Percentiles rank a stretch among this genome's conserved stretches.
Conservation (phyloP, 2,888 invertebrate genomes). For the Meganola albula region DNA sequence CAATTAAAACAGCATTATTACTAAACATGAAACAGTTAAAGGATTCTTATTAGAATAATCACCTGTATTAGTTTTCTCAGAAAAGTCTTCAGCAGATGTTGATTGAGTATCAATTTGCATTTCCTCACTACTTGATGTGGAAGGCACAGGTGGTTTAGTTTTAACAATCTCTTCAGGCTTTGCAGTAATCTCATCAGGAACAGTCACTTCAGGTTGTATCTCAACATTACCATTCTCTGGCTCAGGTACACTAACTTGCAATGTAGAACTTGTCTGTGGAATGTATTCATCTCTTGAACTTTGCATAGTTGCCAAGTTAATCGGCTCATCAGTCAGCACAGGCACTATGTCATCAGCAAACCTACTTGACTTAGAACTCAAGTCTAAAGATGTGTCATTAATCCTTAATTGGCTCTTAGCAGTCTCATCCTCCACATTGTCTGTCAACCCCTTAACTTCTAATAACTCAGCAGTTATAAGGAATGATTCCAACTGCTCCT, state of each 20-base stretch:
- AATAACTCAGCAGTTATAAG: slow-evolving; percentile 86
- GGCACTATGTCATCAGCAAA: slow-evolving; percentile 47
- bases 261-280: slow-evolving; percentile 38
- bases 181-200: slow-evolving; percentile 23
- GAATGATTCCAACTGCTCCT: slow-evolving; percentile 87
- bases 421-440: slow-evolving; percentile 70
- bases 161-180: slow-evolving; percentile 35
- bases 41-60: no score
- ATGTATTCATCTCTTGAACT: slow-evolving; percentile 55
- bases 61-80: slow-evolving; percentile 61
- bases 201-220: slow-evolving; percentile 36
- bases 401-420: slow-evolving; percentile 50
- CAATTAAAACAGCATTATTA: no score
- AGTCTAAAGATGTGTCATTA: slow-evolving; percentile 59
- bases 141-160: slow-evolving; percentile 31
- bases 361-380: slow-evolving; percentile 61
- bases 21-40: no score
- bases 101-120: slow-evolving; percentile 67
- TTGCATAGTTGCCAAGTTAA: slow-evolving; percentile 64
- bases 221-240: slow-evolving; percentile 46
- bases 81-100: slow-evolving; percentile 61
- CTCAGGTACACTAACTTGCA: slow-evolving; percentile 23
- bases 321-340: slow-evolving; percentile 59
- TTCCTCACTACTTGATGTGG: slow-evolving; percentile 45
- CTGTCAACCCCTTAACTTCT: slow-evolving; percentile 86